Evolutionary conservation across 2,797 vertebrate species (phyloP).

Genomic region (Xenentodon cancila): DNA sequence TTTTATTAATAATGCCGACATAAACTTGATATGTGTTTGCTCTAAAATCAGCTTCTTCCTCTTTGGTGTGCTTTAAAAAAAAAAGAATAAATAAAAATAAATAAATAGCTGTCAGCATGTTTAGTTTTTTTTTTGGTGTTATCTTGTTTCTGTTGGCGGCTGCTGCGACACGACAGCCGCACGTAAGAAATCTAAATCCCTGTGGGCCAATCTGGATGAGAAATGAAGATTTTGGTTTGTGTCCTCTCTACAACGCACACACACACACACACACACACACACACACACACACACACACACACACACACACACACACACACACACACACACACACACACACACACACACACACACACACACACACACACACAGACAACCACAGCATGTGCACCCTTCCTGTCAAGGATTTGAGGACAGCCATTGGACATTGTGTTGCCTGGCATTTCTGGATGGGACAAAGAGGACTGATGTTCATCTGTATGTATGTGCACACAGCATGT

Average conservation of each 20-base stretch:
- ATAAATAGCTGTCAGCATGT: constrained; percentile 15
- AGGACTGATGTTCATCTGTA: constrained; percentile 40
- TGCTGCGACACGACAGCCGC: constrained; percentile 39
- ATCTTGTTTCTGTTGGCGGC: constrained; percentile 23
- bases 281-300: constrained; percentile 17
- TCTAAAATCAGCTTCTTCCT: constrained; percentile 32
- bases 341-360: constrained; percentile 14
- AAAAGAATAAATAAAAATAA: too few species aligned
- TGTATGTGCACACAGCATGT: constrained; percentile 71
- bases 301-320: constrained; percentile 15
- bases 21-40: constrained; percentile 34
- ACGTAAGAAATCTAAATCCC: constrained; percentile 53
- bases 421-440: constrained; percentile 66
- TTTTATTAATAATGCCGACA: constrained; percentile 30
- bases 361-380: constrained; percentile 42
- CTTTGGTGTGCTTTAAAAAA: constrained; percentile 14
- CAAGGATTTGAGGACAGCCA: constrained; percentile 82
- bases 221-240: constrained; percentile 58
- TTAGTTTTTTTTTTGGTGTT: constrained; percentile 32
- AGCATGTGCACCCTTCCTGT: constrained; percentile 69
- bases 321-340: constrained; percentile 43
- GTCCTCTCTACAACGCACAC: constrained; percentile 78
- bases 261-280: constrained; percentile 11
- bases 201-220: constrained; percentile 54
- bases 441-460: constrained; percentile 47